Evolutionary conservation across 2,113 vertebrate genomes (phyloP), one percentile per base, ranked within the genome.

Genomic region (Bostrychus sinensis): DNA sequence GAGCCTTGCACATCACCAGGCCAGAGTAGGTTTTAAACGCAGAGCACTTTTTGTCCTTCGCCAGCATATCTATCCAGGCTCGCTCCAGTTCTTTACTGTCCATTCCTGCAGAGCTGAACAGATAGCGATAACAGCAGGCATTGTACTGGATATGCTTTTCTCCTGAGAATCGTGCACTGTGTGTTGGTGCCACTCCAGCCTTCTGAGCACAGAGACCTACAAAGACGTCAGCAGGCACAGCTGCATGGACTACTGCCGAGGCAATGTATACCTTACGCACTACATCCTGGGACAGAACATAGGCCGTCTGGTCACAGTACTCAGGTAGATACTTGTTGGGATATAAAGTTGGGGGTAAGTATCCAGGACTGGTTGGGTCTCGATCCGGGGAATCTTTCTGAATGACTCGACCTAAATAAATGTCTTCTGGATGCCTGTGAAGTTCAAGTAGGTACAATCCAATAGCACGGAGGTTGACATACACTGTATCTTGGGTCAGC

Each of bases 141-240:
- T 97, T 96, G 80, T 96, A 98, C 41, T 85, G 91, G 70, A 97
- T 83, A 55, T 94, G 95, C 17, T 77, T 93, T 0, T 86, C 85
- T 42, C 96, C 97, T 0, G 95, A 93, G 56, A 98, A 98, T 0
- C 94, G 90, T 64, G 94, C 92, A 65, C 93, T 98, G 77, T 97
- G 97, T 1, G 85, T 90, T 43, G 96, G 94, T 7, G 73, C 64
- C 50, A 98, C 78, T 0, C 95, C 95, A 6, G 94, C 88, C 25
- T 73, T 91, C 1, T 89, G 89, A 7, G 94, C 93, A 68, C 95
- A 96, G 43, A 97, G 78, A 0, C 96, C 96, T 4, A 98, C 72
- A 7, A 95, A 95, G 0, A 93, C 62, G 1, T 94, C 96, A 0
- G 93, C 81, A 3, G 92, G 91, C 19, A 95, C 64, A 0, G 72